Base-by-base conservation (phyloP, 2,888 invertebrate genomes). In the Athalia circularis region DNA sequence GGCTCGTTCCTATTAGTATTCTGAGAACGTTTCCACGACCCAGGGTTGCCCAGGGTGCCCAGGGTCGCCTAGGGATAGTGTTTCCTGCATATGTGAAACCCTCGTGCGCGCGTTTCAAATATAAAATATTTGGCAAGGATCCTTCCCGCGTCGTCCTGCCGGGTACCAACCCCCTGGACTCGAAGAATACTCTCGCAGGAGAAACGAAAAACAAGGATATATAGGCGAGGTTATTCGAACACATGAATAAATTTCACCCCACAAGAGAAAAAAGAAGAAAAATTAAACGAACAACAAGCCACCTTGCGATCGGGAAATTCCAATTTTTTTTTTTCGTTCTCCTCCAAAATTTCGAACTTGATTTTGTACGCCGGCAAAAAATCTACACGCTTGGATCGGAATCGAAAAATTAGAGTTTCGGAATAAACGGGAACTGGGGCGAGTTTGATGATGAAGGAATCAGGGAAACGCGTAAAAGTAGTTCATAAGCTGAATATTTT, bases 1-100 rank as follows among this genome's bases (percentile, higher is more conserved):
- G 29, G 29, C 29, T 29, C 29, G 47, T 15, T 50, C 64, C 62
- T 62, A 75, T 75, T 75, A 75, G 75, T 75, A 75, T 75, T 47
- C 75, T 29, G 64, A 48, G 74, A 74, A 64, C 68, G 78, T 74
- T 64, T 43, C 45, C 13, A 67, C 47, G 77, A 57, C 77, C 59
- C 67, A 67, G 77, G 57, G 65, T 65, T 68, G 29, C 59, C 15
- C 67, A 9, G 61, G 65, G 68, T 59, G 59, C 61, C 68, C 47
- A 64, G 62, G 72, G 72, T 59, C 57, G 72, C 57, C 70, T 48
- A 50, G 82, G 80, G 84, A 80, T 79, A 84, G 81, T 86, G 83
- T 86, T 86, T 87, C 86, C 85, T 82, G 83, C 81, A 80, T 81
- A 82, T 81, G 79, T 78, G 81, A 80, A 77, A 78, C 70, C 79